phyloP scores from a whole-genome alignment of 1,140 invertebrate genomes.

The Lasaia peninsularis region DNA sequence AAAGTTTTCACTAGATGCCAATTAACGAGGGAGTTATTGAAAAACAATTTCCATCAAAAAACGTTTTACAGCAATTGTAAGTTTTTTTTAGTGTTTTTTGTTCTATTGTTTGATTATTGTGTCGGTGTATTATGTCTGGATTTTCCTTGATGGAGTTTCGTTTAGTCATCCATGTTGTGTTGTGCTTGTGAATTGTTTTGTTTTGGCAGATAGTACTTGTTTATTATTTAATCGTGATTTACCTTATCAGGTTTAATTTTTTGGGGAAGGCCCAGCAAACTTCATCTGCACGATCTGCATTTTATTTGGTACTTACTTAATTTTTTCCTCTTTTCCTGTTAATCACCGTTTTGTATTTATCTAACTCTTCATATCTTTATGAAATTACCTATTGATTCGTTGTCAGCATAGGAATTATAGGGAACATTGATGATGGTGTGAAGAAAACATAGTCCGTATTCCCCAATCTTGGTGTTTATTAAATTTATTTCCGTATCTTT shows the following conservation, averaged over 20 bases:
- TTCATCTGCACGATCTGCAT: too few species aligned
- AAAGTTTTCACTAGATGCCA: slow-evolving; percentile 77
- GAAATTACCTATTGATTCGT: too few species aligned
- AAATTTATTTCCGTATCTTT: too few species aligned
- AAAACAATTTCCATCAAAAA: slow-evolving; percentile 68
- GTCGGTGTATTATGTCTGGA: slow-evolving; percentile 11
- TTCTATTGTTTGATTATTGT: slow-evolving; percentile 18
- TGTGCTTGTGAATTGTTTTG: background rate
- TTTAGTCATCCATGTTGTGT: background rate
- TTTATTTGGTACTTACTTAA: too few species aligned
- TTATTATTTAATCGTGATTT: too few species aligned
- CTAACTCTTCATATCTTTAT: too few species aligned
- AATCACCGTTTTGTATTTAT: too few species aligned
- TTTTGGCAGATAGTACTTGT: background rate
- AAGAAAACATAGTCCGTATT: too few species aligned
- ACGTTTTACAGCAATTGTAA: slow-evolving; percentile 78
- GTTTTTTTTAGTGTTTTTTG: slow-evolving; percentile 37
- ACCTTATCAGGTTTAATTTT: background rate
- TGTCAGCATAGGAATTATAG: too few species aligned
- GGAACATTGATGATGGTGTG: too few species aligned
- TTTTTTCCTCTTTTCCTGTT: too few species aligned
- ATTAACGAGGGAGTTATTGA: slow-evolving; percentile 71
- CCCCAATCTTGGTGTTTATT: too few species aligned
- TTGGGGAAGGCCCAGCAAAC: background rate
- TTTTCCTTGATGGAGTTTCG: background rate